Evolutionary conservation across 2,888 invertebrate genomes (phyloP).

Genomic region (Doris montereyensis): DNA sequence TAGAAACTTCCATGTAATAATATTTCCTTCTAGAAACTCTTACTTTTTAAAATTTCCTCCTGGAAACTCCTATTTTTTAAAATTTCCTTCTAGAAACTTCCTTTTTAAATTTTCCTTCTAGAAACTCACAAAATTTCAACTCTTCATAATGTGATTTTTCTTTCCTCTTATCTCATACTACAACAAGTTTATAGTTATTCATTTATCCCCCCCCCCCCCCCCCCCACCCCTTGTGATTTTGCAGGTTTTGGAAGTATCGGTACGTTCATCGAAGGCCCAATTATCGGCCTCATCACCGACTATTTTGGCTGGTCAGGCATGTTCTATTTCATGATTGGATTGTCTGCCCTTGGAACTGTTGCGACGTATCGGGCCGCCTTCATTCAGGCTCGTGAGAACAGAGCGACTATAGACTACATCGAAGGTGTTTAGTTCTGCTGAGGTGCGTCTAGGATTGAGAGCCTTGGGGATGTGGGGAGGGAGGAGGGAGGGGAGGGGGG

Average conservation of each 20-base stretch:
- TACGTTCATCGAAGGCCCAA: constrained; percentile 74
- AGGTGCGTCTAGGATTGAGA: background rate
- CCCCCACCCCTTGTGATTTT: too few relatives aligned
- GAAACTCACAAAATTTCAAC: too few relatives aligned
- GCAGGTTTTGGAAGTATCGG: constrained; percentile 74
- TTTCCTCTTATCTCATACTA: too few relatives aligned
- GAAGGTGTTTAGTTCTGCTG: background rate
- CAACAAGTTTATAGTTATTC: too few relatives aligned
- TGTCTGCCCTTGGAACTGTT: constrained; percentile 70
- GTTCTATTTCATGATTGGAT: constrained; percentile 72
- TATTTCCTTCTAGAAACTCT: too few relatives aligned
- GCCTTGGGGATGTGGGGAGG: background rate
- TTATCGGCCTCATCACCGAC: constrained; percentile 73
- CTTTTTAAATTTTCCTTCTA: too few relatives aligned
- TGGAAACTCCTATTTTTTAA: too few relatives aligned
- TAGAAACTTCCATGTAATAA: too few relatives aligned
- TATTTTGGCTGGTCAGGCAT: constrained; percentile 73
- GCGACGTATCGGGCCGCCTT: constrained; percentile 68
- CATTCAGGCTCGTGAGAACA: constrained; percentile 1
- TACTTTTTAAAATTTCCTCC: too few relatives aligned
- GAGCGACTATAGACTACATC: constrained; percentile 23
- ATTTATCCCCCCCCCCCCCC: too few relatives aligned
- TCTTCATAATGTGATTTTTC: too few relatives aligned
- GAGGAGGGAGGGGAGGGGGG: background rate
- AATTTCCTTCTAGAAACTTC: too few relatives aligned